Evolutionary conservation across 92 coral and sea anemone genomes (phyloP), one percentile per base, ranked within the genome.

Genomic region (Epizoanthus fatuus): DNA sequence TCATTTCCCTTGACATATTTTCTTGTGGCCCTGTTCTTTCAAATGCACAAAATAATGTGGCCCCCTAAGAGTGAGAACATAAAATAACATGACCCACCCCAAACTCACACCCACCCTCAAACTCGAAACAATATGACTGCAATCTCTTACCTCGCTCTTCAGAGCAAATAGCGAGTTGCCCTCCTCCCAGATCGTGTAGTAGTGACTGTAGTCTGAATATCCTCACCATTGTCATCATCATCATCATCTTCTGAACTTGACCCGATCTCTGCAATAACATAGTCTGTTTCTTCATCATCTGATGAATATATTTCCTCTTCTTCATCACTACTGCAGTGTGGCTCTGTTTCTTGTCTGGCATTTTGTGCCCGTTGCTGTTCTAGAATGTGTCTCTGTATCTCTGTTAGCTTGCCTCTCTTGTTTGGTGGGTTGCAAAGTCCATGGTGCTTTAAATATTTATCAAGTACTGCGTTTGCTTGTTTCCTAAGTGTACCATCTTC

Each of bases 111-210:
- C 63, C 25, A 58, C 63, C 19, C 63, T 58, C 20, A 58, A 58
- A 58, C 29, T 58, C 63, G 8, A 58, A 58, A 58, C 63, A 58
- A 58, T 58, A n/a, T 58, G 20, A 58, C 29, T 58, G 19, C 25
- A 58, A 58, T 58, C 63, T 58, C 63, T 58, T 58, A 58, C 63
- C 25, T 58, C 29, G 13, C 63, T 58, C 63, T 58, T 58, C 74
- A 74, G 51, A 88, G 95, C 90, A 92, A 92, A 92, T 92, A 80
- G 85, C 92, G 82, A 73, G 90, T 88, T 25, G 87, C 89, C 84
- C 87, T 72, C 79, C 87, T 86, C 52, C 90, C 90, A 80, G 90
- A 90, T 86, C 88, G 73, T 22, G 75, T 81, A 81, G 86, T 84
- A 78, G 90, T 84, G 86, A 79, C 89, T 70, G 83, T 84, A 73